Evolutionary conservation across 2,888 invertebrate genomes (phyloP).

Genomic region (Siphonodentalium dalli): DNA sequence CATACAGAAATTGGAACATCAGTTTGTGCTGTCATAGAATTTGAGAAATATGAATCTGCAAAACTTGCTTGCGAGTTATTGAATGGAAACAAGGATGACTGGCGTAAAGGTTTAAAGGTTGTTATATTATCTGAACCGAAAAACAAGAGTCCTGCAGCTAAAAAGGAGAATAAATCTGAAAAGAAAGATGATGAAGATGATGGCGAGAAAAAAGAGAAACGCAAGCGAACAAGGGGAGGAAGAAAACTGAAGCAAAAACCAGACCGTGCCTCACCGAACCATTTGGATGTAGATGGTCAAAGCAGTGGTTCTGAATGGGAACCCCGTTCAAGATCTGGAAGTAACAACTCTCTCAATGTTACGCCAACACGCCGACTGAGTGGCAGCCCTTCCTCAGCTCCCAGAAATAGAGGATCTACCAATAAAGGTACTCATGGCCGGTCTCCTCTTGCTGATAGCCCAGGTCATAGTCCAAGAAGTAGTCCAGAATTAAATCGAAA

Average conservation of each 20-base stretch:
- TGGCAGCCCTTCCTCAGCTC: slow-evolving; percentile 15
- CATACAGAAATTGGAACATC: slow-evolving; percentile 86
- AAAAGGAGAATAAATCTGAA: slow-evolving; percentile 35
- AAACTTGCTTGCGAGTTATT: slow-evolving; percentile 76
- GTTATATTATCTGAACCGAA: slow-evolving; percentile 55
- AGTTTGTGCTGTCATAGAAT: slow-evolving; percentile 87
- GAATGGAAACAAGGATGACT: slow-evolving; percentile 55
- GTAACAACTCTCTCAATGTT: no score
- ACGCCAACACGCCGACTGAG: no score
- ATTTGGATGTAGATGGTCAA: slow-evolving; percentile 47
- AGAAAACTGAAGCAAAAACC: slow-evolving; percentile 48
- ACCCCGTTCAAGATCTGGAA: no score
- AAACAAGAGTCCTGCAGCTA: slow-evolving; percentile 44
- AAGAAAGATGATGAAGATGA: slow-evolving; percentile 42
- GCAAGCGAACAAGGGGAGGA: slow-evolving; percentile 44
- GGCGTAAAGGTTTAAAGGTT: slow-evolving; percentile 63
- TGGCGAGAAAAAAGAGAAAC: slow-evolving; percentile 42
- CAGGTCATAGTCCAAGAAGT: slow-evolving; percentile 50
- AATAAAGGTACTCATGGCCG: slow-evolving; percentile 43
- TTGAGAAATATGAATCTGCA: slow-evolving; percentile 85
- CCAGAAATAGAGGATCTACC: slow-evolving; percentile 18
- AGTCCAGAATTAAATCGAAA: slow-evolving; percentile 53
- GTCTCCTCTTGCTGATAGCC: slow-evolving; percentile 51
- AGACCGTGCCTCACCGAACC: slow-evolving; percentile 43
- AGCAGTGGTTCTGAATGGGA: slow-evolving; percentile 62